phyloP scores from a whole-genome alignment of 2,888 invertebrate species.

The Notodonta ziczac region DNA sequence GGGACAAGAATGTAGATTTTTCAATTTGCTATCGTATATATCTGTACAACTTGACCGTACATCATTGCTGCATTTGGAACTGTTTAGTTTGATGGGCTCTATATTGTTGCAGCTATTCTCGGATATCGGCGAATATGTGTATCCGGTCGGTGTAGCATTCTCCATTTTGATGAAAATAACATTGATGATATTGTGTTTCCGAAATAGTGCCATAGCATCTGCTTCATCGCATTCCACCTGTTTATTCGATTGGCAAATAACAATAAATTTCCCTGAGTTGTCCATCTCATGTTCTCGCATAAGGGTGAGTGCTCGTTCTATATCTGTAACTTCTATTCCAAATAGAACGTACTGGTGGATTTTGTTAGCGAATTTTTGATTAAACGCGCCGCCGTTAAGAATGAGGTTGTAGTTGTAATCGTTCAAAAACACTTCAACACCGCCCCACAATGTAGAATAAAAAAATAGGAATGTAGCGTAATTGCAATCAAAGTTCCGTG shows the following conservation, averaged over 20 bases:
- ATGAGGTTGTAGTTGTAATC: slow-evolving; percentile 56
- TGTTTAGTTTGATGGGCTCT: slow-evolving; percentile 46
- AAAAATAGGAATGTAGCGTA: slow-evolving; percentile 62
- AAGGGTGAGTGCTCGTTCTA: slow-evolving; percentile 49
- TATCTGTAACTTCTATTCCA: slow-evolving; percentile 44
- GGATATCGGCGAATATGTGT: slow-evolving; percentile 55
- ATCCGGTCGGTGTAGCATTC: slow-evolving; percentile 40
- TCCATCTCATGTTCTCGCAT: slow-evolving; percentile 53
- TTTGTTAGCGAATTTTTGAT: slow-evolving; percentile 35
- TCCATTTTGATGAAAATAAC: slow-evolving; percentile 56
- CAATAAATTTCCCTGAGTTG: slow-evolving; percentile 64
- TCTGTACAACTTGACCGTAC: slow-evolving; percentile 27
- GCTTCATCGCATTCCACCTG: slow-evolving; percentile 56
- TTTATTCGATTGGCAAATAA: slow-evolving; percentile 57
- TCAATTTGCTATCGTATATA: slow-evolving; percentile 58
- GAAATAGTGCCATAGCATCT: slow-evolving; percentile 53
- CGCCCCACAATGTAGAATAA: slow-evolving; percentile 53
- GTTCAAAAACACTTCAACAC: slow-evolving; percentile 55
- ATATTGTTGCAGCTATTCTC: slow-evolving; percentile 51
- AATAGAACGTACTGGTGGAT: slow-evolving; percentile 62
- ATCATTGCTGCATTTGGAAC: slow-evolving; percentile 32
- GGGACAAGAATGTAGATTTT: slow-evolving; percentile 59
- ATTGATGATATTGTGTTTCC: slow-evolving; percentile 63
- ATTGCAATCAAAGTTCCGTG: slow-evolving; percentile 61
- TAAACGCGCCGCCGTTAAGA: slow-evolving; percentile 46